These are phyloP conservation scores for Thymelicus sylvestris DNA, from an alignment of 2,888 invertebrate species.

Conservation along the genomic window DNA sequence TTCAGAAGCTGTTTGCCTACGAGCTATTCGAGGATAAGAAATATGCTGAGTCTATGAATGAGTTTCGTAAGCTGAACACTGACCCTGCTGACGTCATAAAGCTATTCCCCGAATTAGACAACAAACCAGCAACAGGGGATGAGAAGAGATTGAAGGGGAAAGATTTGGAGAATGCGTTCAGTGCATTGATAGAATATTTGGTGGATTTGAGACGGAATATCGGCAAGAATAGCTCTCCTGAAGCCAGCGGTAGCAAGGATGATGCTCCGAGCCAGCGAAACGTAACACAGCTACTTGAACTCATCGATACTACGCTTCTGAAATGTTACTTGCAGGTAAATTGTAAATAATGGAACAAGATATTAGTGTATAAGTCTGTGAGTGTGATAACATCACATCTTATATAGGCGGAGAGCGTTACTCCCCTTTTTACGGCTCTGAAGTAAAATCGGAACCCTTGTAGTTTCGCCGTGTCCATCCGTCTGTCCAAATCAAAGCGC, in stretches of 20 bases:
- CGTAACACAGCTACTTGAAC: constrained; percentile 86
- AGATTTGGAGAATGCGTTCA: constrained; percentile 94
- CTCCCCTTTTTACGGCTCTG: too few species aligned
- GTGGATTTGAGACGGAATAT: constrained; percentile 88
- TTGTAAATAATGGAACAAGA: too few species aligned
- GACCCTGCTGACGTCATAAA: constrained; percentile 98
- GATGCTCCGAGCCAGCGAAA: constrained; percentile 58
- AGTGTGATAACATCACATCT: too few species aligned
- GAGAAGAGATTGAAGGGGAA: constrained; percentile 88
- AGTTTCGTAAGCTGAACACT: constrained; percentile 94
- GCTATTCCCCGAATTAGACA: constrained; percentile 95
- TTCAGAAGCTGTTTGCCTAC: constrained; percentile 95
- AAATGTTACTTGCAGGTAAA: constrained; percentile 97
- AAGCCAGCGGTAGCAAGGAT: constrained; percentile 52
- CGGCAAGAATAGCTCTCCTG: constrained; percentile 63
- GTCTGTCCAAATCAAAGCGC: too few species aligned
- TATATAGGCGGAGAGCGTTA: too few species aligned
- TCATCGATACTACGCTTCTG: constrained; percentile 98
- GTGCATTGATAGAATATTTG: constrained; percentile 95
- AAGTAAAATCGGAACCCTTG: too few species aligned
- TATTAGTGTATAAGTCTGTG: not conserved
- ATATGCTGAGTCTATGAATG: constrained; percentile 95
- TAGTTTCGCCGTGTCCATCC: too few species aligned
- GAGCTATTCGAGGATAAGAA: constrained; percentile 95
- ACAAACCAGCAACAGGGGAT: constrained; percentile 60